Percentiles rank a stretch among this genome's conserved stretches.
Evolutionary conservation across 1,140 invertebrate species (phyloP).

Genomic region (Bathynomus jamesi): DNA sequence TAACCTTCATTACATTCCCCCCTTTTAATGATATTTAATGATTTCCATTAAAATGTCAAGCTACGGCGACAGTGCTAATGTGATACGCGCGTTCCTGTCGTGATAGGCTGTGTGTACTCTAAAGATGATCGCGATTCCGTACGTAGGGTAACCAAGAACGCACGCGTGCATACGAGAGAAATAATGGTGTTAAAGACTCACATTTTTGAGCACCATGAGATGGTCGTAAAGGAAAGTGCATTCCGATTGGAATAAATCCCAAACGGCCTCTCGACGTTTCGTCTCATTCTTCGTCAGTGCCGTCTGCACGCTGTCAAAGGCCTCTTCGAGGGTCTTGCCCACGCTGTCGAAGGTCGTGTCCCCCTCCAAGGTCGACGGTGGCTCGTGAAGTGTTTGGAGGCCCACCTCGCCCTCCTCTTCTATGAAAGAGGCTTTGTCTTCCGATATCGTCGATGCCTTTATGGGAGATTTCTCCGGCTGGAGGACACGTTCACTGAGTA

Average conservation of each 20-base stretch:
- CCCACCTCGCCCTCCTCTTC: neutral
- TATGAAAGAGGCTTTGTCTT: slow-evolving; percentile 6
- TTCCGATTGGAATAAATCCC: slow-evolving; percentile 64
- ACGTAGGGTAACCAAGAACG: no score
- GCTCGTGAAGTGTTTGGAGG: neutral
- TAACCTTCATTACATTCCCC: no score
- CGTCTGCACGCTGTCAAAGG: slow-evolving; percentile 22
- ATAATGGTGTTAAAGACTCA: slow-evolving; percentile 41
- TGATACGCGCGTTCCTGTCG: no score
- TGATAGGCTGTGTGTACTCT: no score
- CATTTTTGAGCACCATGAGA: slow-evolving; percentile 63
- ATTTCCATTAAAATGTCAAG: no score
- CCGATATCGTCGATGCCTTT: slow-evolving; percentile 5
- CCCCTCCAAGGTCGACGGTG: neutral
- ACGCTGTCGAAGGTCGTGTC: slow-evolving; percentile 17
- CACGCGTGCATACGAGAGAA: no score
- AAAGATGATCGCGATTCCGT: no score
- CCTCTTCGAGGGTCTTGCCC: slow-evolving; percentile 29
- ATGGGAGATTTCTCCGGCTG: slow-evolving; percentile 8
- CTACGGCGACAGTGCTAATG: no score
- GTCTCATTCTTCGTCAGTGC: slow-evolving; percentile 31
- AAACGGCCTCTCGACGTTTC: slow-evolving; percentile 51
- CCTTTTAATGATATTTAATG: no score
- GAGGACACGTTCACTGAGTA: slow-evolving; percentile 32
- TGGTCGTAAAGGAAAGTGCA: slow-evolving; percentile 60